A percentile compares a stretch with the other conserved stretches of the same genome.
Evolutionary conservation across 2,113 vertebrate genomes (phyloP).

Genomic region (Phocoena phocoena): DNA sequence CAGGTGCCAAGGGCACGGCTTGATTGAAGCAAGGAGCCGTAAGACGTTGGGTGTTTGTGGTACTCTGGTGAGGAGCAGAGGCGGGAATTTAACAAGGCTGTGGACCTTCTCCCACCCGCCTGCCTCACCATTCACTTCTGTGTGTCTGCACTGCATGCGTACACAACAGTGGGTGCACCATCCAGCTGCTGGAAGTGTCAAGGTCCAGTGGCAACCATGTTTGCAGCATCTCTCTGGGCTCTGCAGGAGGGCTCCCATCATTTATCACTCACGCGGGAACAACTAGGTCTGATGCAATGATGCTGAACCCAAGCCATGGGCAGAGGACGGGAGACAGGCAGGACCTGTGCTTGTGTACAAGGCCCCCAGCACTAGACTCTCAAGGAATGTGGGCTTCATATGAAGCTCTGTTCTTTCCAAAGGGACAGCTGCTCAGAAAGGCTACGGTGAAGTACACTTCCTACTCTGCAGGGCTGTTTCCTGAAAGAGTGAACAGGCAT

Average conservation of each 20-base stretch:
- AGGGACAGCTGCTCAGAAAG: not conserved
- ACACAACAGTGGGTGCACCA: rapidly evolving
- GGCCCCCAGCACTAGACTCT: not conserved
- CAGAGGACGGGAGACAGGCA: not conserved
- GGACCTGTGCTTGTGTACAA: rapidly evolving
- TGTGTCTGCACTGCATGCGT: rapidly evolving
- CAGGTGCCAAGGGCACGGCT: not conserved
- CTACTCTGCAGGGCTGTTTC: not conserved
- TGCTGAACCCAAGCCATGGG: not conserved
- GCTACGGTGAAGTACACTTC: rapidly evolving
- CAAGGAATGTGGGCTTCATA: not conserved
- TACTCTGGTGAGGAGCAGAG: not conserved
- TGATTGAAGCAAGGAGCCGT: slow-evolving; percentile 16
- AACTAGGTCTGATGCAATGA: not conserved
- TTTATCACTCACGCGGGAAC: not conserved
- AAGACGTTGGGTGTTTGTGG: not conserved
- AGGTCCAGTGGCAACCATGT: not conserved
- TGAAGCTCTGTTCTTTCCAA: not conserved
- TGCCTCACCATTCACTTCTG: not conserved
- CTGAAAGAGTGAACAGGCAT: not conserved
- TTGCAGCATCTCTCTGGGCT: not conserved
- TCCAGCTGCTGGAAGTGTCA: not conserved
- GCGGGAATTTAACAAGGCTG: rapidly evolving
- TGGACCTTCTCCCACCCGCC: not conserved
- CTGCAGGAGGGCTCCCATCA: not conserved